Evolutionary conservation across 2,797 vertebrate species (phyloP).

Genomic region (Muraenolepis orangiensis): DNA sequence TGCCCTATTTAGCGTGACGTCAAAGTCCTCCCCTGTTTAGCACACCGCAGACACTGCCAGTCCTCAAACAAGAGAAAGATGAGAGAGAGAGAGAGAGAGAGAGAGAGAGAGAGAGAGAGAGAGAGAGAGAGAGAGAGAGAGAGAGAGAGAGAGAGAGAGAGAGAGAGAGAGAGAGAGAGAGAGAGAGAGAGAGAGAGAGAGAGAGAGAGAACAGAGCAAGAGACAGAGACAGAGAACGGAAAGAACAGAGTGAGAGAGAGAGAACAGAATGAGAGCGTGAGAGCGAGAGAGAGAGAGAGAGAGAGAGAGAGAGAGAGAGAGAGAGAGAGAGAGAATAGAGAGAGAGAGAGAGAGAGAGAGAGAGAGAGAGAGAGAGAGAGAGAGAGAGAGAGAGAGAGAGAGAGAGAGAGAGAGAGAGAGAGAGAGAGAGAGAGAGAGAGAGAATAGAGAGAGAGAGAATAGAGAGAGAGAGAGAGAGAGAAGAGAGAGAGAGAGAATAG

Average conservation of each 20-base stretch:
- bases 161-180: background rate
- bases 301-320: background rate
- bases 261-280: background rate
- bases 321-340: background rate
- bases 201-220: background rate
- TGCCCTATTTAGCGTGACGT: slow-evolving; percentile 17
- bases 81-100: background rate
- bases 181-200: background rate
- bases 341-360: background rate
- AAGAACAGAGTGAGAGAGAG: background rate
- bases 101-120: background rate
- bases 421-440: background rate
- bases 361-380: background rate
- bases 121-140: background rate
- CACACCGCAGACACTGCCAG: background rate
- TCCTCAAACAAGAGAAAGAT: slow-evolving; percentile 1
- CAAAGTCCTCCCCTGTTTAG: background rate
- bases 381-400: background rate
- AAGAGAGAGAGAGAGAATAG: background rate
- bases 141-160: slow-evolving; percentile 4
- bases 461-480: background rate
- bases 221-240: background rate
- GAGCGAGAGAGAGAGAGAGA: background rate
- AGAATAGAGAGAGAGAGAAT: too few relatives aligned
- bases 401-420: background rate